Evolutionary conservation across 2,113 vertebrate species (phyloP), one percentile per base, ranked within the genome.

Genomic region (Stictonetta naevosa): DNA sequence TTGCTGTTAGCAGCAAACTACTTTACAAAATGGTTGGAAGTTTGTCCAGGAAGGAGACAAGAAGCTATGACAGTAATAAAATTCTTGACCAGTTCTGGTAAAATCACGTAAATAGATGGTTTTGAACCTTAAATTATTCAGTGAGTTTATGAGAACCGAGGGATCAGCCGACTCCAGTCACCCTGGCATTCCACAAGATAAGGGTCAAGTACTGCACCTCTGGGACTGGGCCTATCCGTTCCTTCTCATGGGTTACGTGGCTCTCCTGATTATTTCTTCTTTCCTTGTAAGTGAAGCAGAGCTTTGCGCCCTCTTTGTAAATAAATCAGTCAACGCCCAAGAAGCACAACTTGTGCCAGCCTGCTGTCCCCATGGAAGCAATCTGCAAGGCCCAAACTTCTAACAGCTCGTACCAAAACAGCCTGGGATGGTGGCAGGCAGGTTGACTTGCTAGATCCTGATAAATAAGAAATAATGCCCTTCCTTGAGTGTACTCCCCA

Each of bases 11-110:
- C 63, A 58, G 67, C 50, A 78, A 76, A 15, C 58, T 88, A 29
- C 86, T 88, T 92, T 36, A 88, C 44, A 83, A 67, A 94, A 94
- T 42, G 59, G 62, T 59, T 80, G 75, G 71, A 94, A 88, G n/a
- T 46, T 92, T 80, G 42, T 89, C 44, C 59, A 67, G 4, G 2
- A 76, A 80, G 67, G 67, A 91, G 25, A 16, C 58, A 55, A 85
- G 66, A 89, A 22, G 56, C n/a, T 76, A 34, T 17, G 36, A 90
- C 10, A 66, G 36, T 55, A 90, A 83, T 34, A 85, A 46, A 76
- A 34, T 46, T 91, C 81, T 79, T 69, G 15, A 88, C 31, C 11
- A 46, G n/a, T 46, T 66, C 62, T 83, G 58, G 76, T 66, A 79
- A 62, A 86, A 34, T 40, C 44, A 50, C 62, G 29, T 90, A 33